Evolutionary conservation across 1,140 invertebrate genomes (phyloP), one percentile per base, ranked within the genome.

Genomic region (Aphis craccivora): DNA sequence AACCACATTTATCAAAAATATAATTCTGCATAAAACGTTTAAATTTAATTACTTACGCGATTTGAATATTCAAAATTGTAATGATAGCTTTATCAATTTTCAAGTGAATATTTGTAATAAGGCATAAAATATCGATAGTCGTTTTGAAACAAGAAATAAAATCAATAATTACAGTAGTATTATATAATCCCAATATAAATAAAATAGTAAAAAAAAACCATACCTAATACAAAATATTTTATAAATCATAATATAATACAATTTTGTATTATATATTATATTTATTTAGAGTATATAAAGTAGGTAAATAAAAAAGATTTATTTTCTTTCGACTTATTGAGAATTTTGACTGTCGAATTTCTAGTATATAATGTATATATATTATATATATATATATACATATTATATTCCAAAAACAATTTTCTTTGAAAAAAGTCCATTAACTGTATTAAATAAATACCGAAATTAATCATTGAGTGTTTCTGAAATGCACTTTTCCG

Each of bases 371-470:
- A 84, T 84, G 2, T 43, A 40, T 84, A 40, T 40, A 40, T 3
- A 84, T 43, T 84, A 0, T 43, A 40, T 84, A 40, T 40, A 40
- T 3, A 84, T 43, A 2, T 43, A 40, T 84, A 9, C 25, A 25
- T 43, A 23, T 84, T 84, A 43, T 84, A 9, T 43, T 25, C 8
- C 9, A 40, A 1, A 23, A 40, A 84, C 22, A 40, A 40, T 84
- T 40, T 84, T 84, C 81, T 40, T 0, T 11, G 45, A 87, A 43
- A 43, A 86, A 87, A 43, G 18, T 88, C 86, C 86, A 88, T 88
- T 88, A 88, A 88, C 86, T n/a, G 45, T 88, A 88, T 48, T 88
- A 88, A 48, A 45, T 22, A 88, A 48, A 88, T 88, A n/a, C 45
- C n/a, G 9, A 88, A 87, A 45, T 45, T 11, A 45, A 87, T 48